Evolutionary conservation across 2,888 invertebrate genomes (phyloP).

Genomic region (Osedax fenrisi): DNA sequence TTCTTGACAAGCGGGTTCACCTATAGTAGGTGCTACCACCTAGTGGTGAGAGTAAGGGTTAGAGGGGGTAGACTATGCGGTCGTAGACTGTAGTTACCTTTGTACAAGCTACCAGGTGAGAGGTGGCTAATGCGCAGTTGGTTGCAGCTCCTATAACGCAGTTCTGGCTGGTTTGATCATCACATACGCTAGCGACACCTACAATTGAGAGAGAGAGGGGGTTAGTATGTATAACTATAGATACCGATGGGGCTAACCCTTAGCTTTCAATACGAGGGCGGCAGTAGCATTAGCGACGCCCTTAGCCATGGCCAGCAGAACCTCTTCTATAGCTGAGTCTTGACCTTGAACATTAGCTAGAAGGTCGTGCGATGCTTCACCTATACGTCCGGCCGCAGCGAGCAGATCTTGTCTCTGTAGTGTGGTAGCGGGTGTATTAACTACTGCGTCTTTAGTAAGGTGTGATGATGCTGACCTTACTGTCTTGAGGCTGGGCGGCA

Average conservation of each 20-base stretch:
- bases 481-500: constrained; percentile 70
- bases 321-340: constrained; percentile 57
- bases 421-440: too few species aligned
- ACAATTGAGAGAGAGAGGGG: background rate
- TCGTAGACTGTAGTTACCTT: too few species aligned
- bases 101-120: constrained; percentile 89
- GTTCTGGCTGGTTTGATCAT: constrained; percentile 67
- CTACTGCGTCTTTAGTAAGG: too few species aligned
- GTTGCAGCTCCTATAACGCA: constrained; percentile 86
- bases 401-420: constrained; percentile 80
- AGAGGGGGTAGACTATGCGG: too few species aligned
- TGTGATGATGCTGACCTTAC: too few species aligned
- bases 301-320: constrained; percentile 81
- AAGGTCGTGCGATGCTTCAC: constrained; percentile 86
- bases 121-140: constrained; percentile 88
- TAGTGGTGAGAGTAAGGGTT: too few species aligned
- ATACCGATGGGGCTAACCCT: constrained; percentile 55
- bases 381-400: constrained; percentile 77
- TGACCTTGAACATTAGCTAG: constrained; percentile 62
- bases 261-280: constrained; percentile 83
- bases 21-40: constrained; percentile 58
- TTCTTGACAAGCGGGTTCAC: constrained; percentile 60
- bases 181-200: constrained; percentile 72
- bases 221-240: background rate
- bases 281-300: constrained; percentile 96